These are phyloP conservation scores for Diprion similis DNA, from an alignment of 1,140 invertebrate species.

Conservation along the genomic window DNA sequence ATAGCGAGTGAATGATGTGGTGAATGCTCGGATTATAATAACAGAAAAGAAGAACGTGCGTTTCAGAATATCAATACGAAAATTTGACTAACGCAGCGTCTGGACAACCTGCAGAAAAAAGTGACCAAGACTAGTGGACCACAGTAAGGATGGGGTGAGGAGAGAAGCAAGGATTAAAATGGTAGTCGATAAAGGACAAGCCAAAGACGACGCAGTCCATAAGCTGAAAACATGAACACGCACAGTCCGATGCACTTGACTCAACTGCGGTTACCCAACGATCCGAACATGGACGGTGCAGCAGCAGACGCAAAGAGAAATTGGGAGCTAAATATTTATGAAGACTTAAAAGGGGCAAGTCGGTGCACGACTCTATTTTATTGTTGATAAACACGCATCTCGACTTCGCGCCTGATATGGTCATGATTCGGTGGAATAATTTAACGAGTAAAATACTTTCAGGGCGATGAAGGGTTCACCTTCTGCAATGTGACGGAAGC, in stretches of 20 bases:
- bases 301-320: conserved; percentile 36
- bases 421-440: neutral
- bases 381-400: neutral
- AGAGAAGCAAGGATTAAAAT: conserved; percentile 27
- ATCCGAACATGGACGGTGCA: conserved; percentile 26
- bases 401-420: neutral
- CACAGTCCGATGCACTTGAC: conserved; percentile 31
- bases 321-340: conserved; percentile 47
- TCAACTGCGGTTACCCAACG: conserved; percentile 43
- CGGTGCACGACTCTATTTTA: conserved; percentile 9
- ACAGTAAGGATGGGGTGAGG: neutral
- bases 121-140: too few species aligned
- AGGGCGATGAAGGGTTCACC: too few species aligned
- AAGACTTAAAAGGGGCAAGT: conserved; percentile 38
- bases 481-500: too few species aligned
- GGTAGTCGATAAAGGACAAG: conserved; percentile 29
- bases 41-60: neutral
- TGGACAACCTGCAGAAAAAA: too few species aligned
- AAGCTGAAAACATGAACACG: conserved; percentile 30
- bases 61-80: neutral
- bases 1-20: neutral
- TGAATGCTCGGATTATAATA: neutral
- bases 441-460: too few species aligned
- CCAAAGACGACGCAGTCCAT: conserved; percentile 28
- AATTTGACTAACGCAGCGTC: too few species aligned